Base-by-base conservation (phyloP, 2,888 invertebrate species). In the Temnothorax unifasciatus region DNA sequence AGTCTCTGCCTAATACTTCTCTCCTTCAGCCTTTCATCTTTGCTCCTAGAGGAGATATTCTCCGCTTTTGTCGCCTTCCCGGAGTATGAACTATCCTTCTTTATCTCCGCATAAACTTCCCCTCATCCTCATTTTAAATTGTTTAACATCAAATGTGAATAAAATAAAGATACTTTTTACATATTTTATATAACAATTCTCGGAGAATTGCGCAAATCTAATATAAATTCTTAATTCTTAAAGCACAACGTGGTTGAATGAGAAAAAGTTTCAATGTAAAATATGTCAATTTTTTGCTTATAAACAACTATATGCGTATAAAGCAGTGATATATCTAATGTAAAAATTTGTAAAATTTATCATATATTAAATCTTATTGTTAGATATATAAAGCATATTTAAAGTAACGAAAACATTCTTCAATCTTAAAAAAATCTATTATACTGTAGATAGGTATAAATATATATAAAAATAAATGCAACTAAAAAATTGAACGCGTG, bases 1-100 rank as follows among this genome's bases (percentile, higher is more conserved):
- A 92, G 91, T 91, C 92, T 91, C 90, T 75, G 84, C 87, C 87
- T 91, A 89, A 91, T 89, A 91, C 88, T 86, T 89, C 84, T 84
- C 86, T 82, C 82, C 64, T 71, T 73, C 63, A 61, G 52, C 90
- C 83, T 91, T 86, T 87, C 88, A 85, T 91, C 86, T 90, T 88
- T 83, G 81, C 83, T 83, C 63, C 82, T 76, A 82, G 29, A 77
- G 81, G 41, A 74, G 83, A 54, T 84, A 81, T 84, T 87, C 82
- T 87, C 87, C 71, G 63, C 85, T 79, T 47, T 69, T 82, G 85
- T 82, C 87, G 84, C 38, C 75, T 82, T 74, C 68, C 50, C 61
- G 34, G 82, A 73, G 68, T 82, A 85, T 86, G 85, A 91, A 86
- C 85, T 75, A 87, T 86, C 47, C 74, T 71, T 66, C 77, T 73